Evolutionary conservation across 2,888 invertebrate species (phyloP).

Genomic region (Calliopum simillimum): DNA sequence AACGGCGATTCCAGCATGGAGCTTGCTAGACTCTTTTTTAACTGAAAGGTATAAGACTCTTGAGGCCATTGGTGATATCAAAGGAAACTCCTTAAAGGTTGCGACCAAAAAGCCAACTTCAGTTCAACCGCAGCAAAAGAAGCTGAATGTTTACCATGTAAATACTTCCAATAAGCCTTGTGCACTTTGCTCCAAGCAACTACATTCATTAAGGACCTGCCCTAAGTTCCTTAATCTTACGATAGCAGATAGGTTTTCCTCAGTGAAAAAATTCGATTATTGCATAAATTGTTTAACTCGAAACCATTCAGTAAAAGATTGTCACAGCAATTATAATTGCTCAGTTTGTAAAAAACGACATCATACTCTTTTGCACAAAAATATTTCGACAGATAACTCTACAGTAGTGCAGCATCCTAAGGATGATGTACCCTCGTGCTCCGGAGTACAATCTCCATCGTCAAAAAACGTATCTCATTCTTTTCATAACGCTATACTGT

Average conservation of each 20-base stretch:
- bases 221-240: too few relatives aligned
- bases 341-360: too few relatives aligned
- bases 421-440: background rate
- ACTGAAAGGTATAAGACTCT: too few relatives aligned
- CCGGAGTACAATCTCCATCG: too few relatives aligned
- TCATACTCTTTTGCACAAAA: constrained; percentile 3
- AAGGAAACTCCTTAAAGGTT: too few relatives aligned
- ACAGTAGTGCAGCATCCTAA: background rate
- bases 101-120: background rate
- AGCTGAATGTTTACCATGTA: background rate
- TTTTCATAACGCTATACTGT: background rate
- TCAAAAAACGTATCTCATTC: too few relatives aligned
- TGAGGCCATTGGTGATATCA: too few relatives aligned
- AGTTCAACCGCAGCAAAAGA: background rate
- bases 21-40: too few relatives aligned
- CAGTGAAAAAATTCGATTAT: background rate
- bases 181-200: too few relatives aligned
- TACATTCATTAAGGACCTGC: too few relatives aligned
- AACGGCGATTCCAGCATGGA: too few relatives aligned
- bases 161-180: too few relatives aligned
- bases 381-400: background rate
- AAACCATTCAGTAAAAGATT: background rate
- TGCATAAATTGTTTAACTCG: background rate
- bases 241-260: background rate
- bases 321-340: background rate